Evolutionary conservation across 1,140 invertebrate species (phyloP).

Genomic region (Colletes latitarsis): DNA sequence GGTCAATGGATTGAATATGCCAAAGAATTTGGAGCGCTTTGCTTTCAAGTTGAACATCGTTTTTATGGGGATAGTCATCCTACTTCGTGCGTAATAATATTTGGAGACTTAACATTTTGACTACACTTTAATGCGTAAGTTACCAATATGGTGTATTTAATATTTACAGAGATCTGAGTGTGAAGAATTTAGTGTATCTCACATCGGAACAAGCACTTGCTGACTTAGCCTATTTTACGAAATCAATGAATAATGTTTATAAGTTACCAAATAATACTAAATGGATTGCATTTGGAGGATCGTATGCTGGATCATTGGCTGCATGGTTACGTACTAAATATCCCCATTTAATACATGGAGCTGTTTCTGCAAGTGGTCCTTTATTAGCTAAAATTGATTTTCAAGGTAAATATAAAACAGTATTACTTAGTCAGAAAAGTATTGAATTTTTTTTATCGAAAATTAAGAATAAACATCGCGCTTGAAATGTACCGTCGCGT

Average conservation of each 20-base stretch:
- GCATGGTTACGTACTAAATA: conserved; percentile 96
- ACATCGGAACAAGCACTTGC: conserved; percentile 93
- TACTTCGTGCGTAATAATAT: conserved; percentile 83
- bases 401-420: conserved; percentile 81
- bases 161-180: conserved; percentile 86
- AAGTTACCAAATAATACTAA: conserved; percentile 85
- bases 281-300: conserved; percentile 96
- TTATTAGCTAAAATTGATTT: conserved; percentile 92
- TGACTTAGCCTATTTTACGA: conserved; percentile 92
- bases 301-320: conserved; percentile 94
- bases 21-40: conserved; percentile 89
- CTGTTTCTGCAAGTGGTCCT: conserved; percentile 94
- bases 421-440: no score
- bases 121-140: neutral
- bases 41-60: conserved; percentile 94
- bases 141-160: neutral
- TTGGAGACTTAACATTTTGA: conserved; percentile 1
- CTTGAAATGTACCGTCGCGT: no score
- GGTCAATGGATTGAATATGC: conserved; percentile 94
- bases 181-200: conserved; percentile 89
- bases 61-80: conserved; percentile 97
- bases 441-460: no score
- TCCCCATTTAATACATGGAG: conserved; percentile 92
- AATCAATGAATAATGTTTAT: conserved; percentile 85
- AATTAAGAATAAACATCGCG: no score